Evolutionary conservation across 2,888 invertebrate species (phyloP).

Genomic region (Hanleya hanleyi): DNA sequence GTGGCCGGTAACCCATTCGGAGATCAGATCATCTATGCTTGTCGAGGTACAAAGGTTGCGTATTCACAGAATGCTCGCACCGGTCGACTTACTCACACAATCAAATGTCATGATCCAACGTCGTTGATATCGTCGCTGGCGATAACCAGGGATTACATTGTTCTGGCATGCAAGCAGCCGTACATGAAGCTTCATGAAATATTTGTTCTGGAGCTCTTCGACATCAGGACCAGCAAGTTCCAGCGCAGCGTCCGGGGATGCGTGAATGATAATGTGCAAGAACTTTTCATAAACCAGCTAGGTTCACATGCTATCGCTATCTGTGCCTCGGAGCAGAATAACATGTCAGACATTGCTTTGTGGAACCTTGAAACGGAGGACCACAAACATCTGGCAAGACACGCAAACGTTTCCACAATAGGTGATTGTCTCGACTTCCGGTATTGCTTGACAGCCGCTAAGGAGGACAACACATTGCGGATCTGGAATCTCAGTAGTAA

Average conservation of each 20-base stretch:
- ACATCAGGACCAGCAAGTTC: slow-evolving; percentile 59
- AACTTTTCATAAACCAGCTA: slow-evolving; percentile 58
- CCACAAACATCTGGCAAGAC: slow-evolving; percentile 70
- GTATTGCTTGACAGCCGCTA: slow-evolving; percentile 63
- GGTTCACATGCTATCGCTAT: slow-evolving; percentile 68
- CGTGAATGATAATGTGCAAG: slow-evolving; percentile 55
- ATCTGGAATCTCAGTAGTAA: slow-evolving; percentile 67
- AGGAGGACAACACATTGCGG: slow-evolving; percentile 58
- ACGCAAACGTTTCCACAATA: slow-evolving; percentile 57
- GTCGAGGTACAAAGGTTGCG: slow-evolving; percentile 59
- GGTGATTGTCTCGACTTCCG: slow-evolving; percentile 65
- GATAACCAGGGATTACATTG: slow-evolving; percentile 65
- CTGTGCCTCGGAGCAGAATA: slow-evolving; percentile 54
- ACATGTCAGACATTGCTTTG: slow-evolving; percentile 65
- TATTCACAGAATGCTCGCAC: slow-evolving; percentile 58
- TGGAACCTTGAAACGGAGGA: slow-evolving; percentile 73
- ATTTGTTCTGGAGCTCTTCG: slow-evolving; percentile 66
- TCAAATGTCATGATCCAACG: slow-evolving; percentile 59
- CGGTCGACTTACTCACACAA: slow-evolving; percentile 58
- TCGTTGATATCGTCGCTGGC: slow-evolving; percentile 64
- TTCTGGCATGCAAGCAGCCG: slow-evolving; percentile 63
- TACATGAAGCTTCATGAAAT: slow-evolving; percentile 66
- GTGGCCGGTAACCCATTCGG: slow-evolving; percentile 55
- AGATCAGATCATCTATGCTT: slow-evolving; percentile 63
- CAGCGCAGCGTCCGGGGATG: slow-evolving; percentile 68